Conservation (phyloP, 2,888 invertebrate genomes). For the Pyrocoelia pectoralis region DNA sequence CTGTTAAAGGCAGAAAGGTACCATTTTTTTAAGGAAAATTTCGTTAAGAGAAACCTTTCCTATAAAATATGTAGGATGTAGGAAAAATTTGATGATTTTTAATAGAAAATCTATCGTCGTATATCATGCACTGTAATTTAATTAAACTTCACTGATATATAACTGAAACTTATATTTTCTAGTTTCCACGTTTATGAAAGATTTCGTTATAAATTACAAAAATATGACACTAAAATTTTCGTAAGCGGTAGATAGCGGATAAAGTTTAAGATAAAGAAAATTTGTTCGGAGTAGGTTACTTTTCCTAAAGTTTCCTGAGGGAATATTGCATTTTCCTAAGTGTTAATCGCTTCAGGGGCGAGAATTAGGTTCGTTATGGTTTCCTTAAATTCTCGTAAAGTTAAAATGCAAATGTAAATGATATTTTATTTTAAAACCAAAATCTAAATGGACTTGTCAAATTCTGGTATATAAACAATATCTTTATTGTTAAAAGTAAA, state of each 20-base stretch:
- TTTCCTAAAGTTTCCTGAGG: neutral
- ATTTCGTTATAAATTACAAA: neutral
- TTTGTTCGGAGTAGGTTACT: slow-evolving; percentile 6
- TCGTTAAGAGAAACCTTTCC: too few relatives aligned
- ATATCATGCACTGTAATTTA: too few relatives aligned
- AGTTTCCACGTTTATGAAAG: neutral
- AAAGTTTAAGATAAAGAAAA: slow-evolving; percentile 9
- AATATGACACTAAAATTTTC: slow-evolving; percentile 13
- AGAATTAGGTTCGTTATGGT: neutral
- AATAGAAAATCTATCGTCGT: too few relatives aligned
- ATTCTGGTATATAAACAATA: neutral
- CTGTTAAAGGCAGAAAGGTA: too few relatives aligned
- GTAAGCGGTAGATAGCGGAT: slow-evolving; percentile 3
- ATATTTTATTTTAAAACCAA: neutral
- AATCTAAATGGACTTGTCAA: neutral
- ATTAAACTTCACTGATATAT: too few relatives aligned
- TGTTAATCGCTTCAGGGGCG: neutral
- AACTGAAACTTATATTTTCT: too few relatives aligned
- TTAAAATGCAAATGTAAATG: neutral
- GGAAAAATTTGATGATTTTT: too few relatives aligned
- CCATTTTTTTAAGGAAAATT: too few relatives aligned
- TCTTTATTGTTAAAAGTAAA: neutral
- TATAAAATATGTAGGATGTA: too few relatives aligned
- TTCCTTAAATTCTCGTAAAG: neutral
- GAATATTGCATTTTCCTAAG: slow-evolving; percentile 5